Percentiles rank a stretch among this genome's conserved stretches.
Evolutionary conservation across 2,888 invertebrate species (phyloP).

Genomic region (Suillia variegata): DNA sequence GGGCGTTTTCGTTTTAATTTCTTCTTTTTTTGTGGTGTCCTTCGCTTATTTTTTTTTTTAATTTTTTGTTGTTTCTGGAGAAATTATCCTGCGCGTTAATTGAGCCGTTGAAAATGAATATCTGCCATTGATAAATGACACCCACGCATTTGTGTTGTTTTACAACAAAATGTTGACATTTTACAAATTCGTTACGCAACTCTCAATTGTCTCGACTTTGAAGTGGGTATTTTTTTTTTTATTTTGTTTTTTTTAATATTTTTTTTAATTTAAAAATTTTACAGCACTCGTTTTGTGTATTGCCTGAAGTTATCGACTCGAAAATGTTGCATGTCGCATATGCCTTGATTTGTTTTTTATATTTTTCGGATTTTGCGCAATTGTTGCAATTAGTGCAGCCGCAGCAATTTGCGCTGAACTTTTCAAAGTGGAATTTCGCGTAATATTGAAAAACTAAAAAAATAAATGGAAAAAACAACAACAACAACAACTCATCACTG

Average conservation of each 20-base stretch:
- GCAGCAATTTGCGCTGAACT: conserved; percentile 14
- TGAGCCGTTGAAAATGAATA: conserved; percentile 39
- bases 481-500: conserved; percentile 18
- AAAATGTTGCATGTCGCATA: not conserved
- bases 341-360: not conserved
- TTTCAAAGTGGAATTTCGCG: conserved; percentile 9
- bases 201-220: not conserved
- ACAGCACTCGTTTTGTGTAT: too few relatives aligned
- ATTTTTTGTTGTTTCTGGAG: not conserved
- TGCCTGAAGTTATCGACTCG: not conserved
- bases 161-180: conserved; percentile 41
- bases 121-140: conserved; percentile 1
- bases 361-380: not conserved
- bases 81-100: conserved; percentile 33
- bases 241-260: not conserved
- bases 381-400: conserved; percentile 13
- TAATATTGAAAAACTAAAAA: too few relatives aligned
- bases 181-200: conserved; percentile 11
- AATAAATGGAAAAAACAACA: too few relatives aligned
- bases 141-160: not conserved
- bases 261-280: not conserved
- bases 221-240: not conserved
- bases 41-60: too few relatives aligned
- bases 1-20: conserved; percentile 19
- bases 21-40: conserved; percentile 10